Base-by-base conservation (phyloP, 2,797 vertebrate species). In the Myotis planiceps region DNA sequence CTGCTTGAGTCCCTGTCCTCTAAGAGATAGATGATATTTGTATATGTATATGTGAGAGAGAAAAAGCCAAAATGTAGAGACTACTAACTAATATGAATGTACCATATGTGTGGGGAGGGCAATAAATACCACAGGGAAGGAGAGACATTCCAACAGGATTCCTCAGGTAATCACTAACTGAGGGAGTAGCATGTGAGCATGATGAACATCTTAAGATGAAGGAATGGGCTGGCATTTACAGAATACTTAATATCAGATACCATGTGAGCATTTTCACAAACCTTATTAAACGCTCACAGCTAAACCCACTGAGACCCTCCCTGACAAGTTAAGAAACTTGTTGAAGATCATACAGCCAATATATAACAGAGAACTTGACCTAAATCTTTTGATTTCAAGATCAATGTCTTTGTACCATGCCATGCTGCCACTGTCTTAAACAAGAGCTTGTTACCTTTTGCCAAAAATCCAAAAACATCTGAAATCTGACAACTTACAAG, bases 111-210 rank as follows among this genome's bases (percentile, higher is more conserved):
- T 25, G 6, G 16, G 47, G 23, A 96, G 32, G 15, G 18, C 27
- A 92, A 47, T 45, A 69, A 37, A 86, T 82, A 58, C 86, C 78
- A 95, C 5, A 86, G 13, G 42, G 79, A 94, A 86, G 45, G 45
- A 95, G 32, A 42, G n/a, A 78, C 68, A 96, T 90, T 96, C 86
- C 91, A 95, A 45, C 25, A 66, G 29, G 37, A 85, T 65, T 74
- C 80, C 45, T 49, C 81, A 97, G 81, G 93, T 83, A 93, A 72
- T 60, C 74, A 51, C 32, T 74, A 32, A 53, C 55, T 66, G 49
- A 71, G 71, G n/a, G 37, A 85, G 55, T 0, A 66, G 84, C 72
- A 92, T 74, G 42, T 88, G 85, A 82, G 34, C 82, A 69, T 68
- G 55, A 93, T 32, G 69, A 87, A 19, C 92, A 80, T 16, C 49